A percentile compares a stretch with the other conserved stretches of the same genome.
These are phyloP conservation scores for Odontocerum albicorne DNA, from an alignment of 2,888 invertebrate genomes.

Conservation along the genomic window DNA sequence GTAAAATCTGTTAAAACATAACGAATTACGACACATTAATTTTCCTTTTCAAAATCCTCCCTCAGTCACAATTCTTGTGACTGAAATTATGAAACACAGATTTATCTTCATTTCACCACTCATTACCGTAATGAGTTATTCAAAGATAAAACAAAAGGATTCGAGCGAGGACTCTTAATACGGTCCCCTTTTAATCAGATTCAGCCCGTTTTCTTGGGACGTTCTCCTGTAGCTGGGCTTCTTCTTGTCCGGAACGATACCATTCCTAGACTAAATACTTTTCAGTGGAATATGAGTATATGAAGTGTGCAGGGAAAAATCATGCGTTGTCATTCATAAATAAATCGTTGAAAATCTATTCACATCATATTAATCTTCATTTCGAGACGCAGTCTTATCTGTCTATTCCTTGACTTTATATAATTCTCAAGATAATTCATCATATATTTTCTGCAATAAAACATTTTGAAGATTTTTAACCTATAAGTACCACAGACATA, in stretches of 20 bases:
- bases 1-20: not conserved
- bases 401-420: too few species aligned
- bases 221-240: too few species aligned
- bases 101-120: constrained; percentile 15
- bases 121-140: constrained; percentile 24
- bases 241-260: too few species aligned
- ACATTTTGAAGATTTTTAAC: too few species aligned
- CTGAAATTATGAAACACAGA: constrained; percentile 10
- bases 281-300: constrained; percentile 14
- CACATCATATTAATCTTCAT: too few species aligned
- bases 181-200: not conserved
- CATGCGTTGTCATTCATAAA: too few species aligned
- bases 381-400: too few species aligned
- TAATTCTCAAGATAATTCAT: too few species aligned
- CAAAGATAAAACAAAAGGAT: constrained; percentile 16
- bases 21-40: constrained; percentile 3
- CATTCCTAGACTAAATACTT: not conserved
- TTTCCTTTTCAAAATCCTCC: not conserved
- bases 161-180: constrained; percentile 1
- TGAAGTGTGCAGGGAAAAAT: too few species aligned
- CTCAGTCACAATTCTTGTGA: not conserved
- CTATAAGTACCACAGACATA: too few species aligned
- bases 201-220: not conserved
- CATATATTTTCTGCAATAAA: too few species aligned
- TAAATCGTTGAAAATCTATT: too few species aligned